A percentile compares a stretch with the other conserved stretches of the same genome.
These are phyloP conservation scores for Diadumene lineata DNA, from an alignment of 92 coral and sea anemone genomes.

Conservation along the genomic window DNA sequence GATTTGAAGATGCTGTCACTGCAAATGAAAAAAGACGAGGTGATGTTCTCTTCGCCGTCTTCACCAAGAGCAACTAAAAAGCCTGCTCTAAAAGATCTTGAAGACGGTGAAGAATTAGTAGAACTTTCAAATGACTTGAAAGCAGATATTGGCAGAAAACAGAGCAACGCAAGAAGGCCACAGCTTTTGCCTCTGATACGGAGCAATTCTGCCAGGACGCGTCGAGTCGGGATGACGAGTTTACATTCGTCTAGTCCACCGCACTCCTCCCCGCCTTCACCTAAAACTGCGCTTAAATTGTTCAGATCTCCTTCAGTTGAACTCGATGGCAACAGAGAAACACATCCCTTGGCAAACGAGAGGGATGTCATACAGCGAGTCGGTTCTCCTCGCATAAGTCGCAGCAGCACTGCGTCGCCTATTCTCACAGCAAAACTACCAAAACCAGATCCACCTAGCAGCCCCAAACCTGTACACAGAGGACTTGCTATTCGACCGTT, in stretches of 20 bases:
- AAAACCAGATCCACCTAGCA: neutral
- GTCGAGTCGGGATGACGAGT: slow-evolving; percentile 20
- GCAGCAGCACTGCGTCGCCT: slow-evolving; percentile 26
- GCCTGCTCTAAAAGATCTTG: neutral
- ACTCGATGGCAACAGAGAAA: slow-evolving; percentile 7
- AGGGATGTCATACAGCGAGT: neutral
- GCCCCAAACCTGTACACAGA: slow-evolving; percentile 30
- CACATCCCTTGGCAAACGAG: no score
- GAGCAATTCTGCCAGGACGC: slow-evolving; percentile 31
- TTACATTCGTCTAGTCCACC: neutral
- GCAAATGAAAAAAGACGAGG: slow-evolving; percentile 63
- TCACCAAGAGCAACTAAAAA: slow-evolving; percentile 7
- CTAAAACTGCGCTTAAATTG: neutral
- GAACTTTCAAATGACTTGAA: neutral
- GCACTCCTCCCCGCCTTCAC: slow-evolving; percentile 21
- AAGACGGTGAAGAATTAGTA: neutral
- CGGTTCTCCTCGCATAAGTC: neutral
- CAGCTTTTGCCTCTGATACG: slow-evolving; percentile 18
- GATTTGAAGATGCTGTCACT: slow-evolving; percentile 64
- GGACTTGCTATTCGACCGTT: slow-evolving; percentile 43
- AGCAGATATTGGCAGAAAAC: neutral
- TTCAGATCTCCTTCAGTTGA: slow-evolving; percentile 14
- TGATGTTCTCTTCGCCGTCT: slow-evolving; percentile 26
- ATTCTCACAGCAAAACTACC: slow-evolving; percentile 30
- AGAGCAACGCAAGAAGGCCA: neutral